Conservation (phyloP, 1,140 invertebrate genomes). For the Eciton burchellii region DNA sequence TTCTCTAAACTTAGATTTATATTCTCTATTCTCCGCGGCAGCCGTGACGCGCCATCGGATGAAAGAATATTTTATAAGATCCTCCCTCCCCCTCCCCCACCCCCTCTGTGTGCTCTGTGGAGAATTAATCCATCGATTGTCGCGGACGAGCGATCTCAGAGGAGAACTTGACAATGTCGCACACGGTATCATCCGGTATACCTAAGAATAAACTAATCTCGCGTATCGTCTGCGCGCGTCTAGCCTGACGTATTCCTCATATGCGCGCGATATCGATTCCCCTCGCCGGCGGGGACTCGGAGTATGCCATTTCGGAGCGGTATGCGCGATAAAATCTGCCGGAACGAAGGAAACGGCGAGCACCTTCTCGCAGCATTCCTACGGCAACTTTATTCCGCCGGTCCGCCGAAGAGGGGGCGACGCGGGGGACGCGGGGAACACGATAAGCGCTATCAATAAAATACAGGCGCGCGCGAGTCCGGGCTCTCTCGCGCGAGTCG, state of each 20-base stretch:
- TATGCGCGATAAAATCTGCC: conserved; percentile 53
- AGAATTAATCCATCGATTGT: background rate
- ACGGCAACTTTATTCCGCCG: conserved; percentile 50
- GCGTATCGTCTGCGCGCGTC: background rate
- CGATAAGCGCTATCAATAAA: conserved; percentile 75
- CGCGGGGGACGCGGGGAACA: conserved; percentile 10
- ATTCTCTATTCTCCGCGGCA: background rate
- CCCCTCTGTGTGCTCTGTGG: background rate
- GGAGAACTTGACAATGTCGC: conserved; percentile 1
- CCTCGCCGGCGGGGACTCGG: conserved; percentile 39
- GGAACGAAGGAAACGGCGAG: conserved; percentile 48
- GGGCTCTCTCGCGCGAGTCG: conserved; percentile 41
- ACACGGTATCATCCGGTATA: conserved; percentile 18
- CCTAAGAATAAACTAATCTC: conserved; percentile 51
- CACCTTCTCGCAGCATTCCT: conserved; percentile 33
- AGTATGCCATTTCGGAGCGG: conserved; percentile 51
- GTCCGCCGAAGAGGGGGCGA: no score
- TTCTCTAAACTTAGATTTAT: conserved; percentile 51
- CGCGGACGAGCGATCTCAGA: conserved; percentile 13
- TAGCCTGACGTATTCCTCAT: conserved; percentile 23
- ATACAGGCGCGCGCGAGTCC: conserved; percentile 60
- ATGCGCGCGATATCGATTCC: conserved; percentile 47
- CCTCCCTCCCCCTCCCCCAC: background rate
- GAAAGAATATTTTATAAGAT: background rate
- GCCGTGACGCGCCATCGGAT: background rate